These are phyloP conservation scores for Rhadinocentrus ornatus DNA, from an alignment of 2,797 vertebrate genomes.

Conservation along the genomic window DNA sequence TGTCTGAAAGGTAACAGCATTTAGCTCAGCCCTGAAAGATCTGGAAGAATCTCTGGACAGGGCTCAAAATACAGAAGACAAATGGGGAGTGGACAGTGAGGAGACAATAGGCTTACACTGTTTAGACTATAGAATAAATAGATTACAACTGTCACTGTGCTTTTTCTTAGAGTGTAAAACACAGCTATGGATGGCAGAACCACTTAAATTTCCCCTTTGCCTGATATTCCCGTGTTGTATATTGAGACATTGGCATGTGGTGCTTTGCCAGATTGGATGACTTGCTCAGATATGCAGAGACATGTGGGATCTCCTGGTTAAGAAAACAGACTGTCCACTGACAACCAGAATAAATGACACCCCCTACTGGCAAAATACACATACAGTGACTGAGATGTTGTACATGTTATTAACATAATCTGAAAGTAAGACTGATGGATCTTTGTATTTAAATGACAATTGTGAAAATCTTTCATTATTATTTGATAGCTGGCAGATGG, in stretches of 20 bases:
- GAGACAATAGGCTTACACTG: slow-evolving; percentile 4
- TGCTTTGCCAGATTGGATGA: slow-evolving; percentile 50
- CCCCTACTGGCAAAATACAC: slow-evolving; percentile 56
- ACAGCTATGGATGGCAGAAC: slow-evolving; percentile 6
- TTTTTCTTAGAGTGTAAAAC: slow-evolving; percentile 18
- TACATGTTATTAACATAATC: not conserved
- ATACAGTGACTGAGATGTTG: not conserved
- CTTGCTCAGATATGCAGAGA: slow-evolving; percentile 32
- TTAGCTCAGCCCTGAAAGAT: not conserved
- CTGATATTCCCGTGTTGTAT: slow-evolving; percentile 37
- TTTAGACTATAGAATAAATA: slow-evolving; percentile 14
- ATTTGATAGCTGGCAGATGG: slow-evolving; percentile 18
- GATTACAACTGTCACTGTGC: not conserved
- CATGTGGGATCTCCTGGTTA: slow-evolving; percentile 38
- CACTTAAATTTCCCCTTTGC: slow-evolving; percentile 22
- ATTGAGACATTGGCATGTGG: slow-evolving; percentile 37
- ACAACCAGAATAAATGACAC: slow-evolving; percentile 45
- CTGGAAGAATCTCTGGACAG: slow-evolving; percentile 12
- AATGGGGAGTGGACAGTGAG: slow-evolving; percentile 3
- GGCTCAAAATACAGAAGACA: slow-evolving; percentile 38
- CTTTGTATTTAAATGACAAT: not conserved
- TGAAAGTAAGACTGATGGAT: not conserved
- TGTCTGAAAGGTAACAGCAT: not conserved
- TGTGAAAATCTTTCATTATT: slow-evolving; percentile 1
- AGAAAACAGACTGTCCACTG: slow-evolving; percentile 37